Evolutionary conservation across 2,797 vertebrate genomes (phyloP).

Genomic region (Sebastes diaconus): DNA sequence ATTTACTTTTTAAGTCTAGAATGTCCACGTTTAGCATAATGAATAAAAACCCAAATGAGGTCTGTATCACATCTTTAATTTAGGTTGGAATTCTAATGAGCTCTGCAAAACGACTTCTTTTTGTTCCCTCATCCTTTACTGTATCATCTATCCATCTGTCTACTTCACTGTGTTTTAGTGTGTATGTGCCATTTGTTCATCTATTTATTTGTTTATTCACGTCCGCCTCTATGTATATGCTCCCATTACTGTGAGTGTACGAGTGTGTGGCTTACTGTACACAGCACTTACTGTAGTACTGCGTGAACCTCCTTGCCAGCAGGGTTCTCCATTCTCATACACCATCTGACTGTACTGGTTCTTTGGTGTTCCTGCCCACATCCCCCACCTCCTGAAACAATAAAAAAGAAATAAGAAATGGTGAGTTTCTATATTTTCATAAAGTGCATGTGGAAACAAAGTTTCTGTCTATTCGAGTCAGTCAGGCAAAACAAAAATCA

Average conservation of each 20-base stretch:
- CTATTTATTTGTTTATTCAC: slow-evolving; percentile 23
- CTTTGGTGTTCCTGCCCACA: slow-evolving; percentile 66
- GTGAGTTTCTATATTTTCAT: neutral
- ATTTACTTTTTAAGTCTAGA: no score
- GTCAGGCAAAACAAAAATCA: neutral
- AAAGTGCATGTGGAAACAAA: neutral
- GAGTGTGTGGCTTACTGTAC: neutral
- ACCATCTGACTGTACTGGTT: slow-evolving; percentile 77
- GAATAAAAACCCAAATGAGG: neutral
- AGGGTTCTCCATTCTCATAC: slow-evolving; percentile 75
- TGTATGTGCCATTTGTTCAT: slow-evolving; percentile 27
- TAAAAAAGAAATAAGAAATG: neutral
- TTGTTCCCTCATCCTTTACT: no score
- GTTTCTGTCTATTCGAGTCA: neutral
- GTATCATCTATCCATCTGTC: neutral
- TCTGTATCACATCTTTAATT: slow-evolving; percentile 17
- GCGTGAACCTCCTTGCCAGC: slow-evolving; percentile 73
- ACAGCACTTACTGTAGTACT: slow-evolving; percentile 66
- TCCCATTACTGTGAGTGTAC: neutral
- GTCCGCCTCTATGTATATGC: slow-evolving; percentile 14
- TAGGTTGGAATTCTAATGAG: slow-evolving; percentile 9
- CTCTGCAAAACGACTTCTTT: neutral
- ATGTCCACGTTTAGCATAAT: neutral
- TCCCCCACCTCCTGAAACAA: slow-evolving; percentile 73
- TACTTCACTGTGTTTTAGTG: slow-evolving; percentile 15